A percentile compares a stretch with the other conserved stretches of the same genome.
Conservation (phyloP, 2,797 vertebrate genomes). For the Pseudotriccus pelzelni region DNA sequence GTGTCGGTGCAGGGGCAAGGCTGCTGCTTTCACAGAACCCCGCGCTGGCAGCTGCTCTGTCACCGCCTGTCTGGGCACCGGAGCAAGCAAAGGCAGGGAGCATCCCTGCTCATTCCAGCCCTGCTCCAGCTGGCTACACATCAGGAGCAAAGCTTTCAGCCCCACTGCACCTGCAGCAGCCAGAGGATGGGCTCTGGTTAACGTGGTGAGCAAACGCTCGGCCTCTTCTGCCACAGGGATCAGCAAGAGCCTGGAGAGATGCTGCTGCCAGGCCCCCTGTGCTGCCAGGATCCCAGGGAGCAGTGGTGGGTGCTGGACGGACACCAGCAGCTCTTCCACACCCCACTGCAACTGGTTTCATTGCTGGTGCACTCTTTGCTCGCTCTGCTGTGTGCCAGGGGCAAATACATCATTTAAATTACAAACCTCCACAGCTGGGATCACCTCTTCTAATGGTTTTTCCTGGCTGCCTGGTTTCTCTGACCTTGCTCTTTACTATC, state of each 20-base stretch:
- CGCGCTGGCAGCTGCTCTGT: not conserved
- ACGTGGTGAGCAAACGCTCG: fast-evolving
- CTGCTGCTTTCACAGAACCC: not conserved
- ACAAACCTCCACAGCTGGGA: not conserved
- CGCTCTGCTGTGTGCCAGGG: not conserved
- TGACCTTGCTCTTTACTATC: slow-evolving; percentile 26
- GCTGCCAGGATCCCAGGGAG: not conserved
- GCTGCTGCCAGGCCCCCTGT: not conserved
- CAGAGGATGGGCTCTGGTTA: not conserved
- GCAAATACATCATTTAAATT: slow-evolving; percentile 1
- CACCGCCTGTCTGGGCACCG: not conserved
- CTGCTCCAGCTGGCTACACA: not conserved
- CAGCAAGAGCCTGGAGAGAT: not conserved
- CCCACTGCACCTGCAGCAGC: not conserved
- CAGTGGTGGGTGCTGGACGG: fast-evolving
- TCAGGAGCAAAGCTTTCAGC: not conserved
- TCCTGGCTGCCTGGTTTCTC: not conserved
- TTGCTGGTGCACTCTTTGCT: not conserved
- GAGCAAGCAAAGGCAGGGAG: not conserved
- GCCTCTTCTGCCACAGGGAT: not conserved
- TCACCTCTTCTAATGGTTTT: slow-evolving; percentile 6
- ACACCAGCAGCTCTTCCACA: not conserved
- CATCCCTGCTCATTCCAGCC: not conserved
- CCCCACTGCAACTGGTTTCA: not conserved
- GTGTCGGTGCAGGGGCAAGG: fast-evolving